Evolutionary conservation across 2,888 invertebrate genomes (phyloP).

Genomic region (Sphaerophoria taeniata): DNA sequence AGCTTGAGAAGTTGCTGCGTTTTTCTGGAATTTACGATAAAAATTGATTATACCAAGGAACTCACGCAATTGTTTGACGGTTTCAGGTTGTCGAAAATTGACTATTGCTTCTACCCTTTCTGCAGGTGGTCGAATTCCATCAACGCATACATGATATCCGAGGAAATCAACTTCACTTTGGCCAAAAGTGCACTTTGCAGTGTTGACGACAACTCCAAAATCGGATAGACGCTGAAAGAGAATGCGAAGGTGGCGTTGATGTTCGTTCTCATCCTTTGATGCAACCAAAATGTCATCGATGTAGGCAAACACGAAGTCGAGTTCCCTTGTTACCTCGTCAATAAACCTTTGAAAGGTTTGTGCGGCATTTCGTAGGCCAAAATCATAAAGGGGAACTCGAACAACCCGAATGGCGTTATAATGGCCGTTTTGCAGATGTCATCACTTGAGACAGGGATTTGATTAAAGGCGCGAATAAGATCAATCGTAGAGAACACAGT

Average conservation of each 20-base stretch:
- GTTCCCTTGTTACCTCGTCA: slow-evolving; percentile 64
- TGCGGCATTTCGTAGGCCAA: slow-evolving; percentile 9
- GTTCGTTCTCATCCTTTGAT: slow-evolving; percentile 71
- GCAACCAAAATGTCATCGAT: slow-evolving; percentile 76
- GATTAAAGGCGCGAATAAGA: slow-evolving; percentile 57
- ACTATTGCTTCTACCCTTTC: slow-evolving; percentile 43
- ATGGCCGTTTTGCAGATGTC: slow-evolving; percentile 50
- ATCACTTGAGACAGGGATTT: slow-evolving; percentile 56
- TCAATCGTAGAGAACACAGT: slow-evolving; percentile 65
- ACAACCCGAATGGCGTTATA: background rate
- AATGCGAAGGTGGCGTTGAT: slow-evolving; percentile 32
- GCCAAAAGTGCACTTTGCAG: slow-evolving; percentile 23
- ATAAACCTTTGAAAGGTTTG: slow-evolving; percentile 23
- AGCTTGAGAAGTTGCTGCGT: slow-evolving; percentile 25
- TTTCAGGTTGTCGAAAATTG: slow-evolving; percentile 39
- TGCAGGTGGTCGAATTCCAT: slow-evolving; percentile 44
- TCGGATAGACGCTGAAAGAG: slow-evolving; percentile 2
- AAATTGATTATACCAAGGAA: slow-evolving; percentile 57
- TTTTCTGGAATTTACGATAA: slow-evolving; percentile 45
- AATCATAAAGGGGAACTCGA: background rate
- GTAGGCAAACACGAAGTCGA: slow-evolving; percentile 75
- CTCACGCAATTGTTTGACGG: slow-evolving; percentile 48
- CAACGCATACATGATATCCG: slow-evolving; percentile 46
- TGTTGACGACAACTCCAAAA: slow-evolving; percentile 4
- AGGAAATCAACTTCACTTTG: slow-evolving; percentile 45